A percentile compares a stretch with the other conserved stretches of the same genome.
Evolutionary conservation across 2,888 invertebrate species (phyloP).

Genomic region (Achlya flavicornis): DNA sequence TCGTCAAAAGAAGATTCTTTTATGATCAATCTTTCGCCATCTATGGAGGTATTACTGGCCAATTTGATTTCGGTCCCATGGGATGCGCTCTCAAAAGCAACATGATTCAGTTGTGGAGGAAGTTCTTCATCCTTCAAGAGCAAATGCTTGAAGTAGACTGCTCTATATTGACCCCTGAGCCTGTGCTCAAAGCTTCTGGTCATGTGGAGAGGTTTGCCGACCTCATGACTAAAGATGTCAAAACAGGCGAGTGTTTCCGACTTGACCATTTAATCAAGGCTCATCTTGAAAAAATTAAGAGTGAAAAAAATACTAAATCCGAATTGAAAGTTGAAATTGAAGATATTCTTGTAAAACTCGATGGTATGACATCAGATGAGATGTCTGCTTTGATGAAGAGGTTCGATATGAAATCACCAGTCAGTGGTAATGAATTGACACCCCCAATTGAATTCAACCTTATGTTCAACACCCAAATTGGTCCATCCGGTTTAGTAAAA

Average conservation of each 20-base stretch:
- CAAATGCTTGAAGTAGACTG: slow-evolving; percentile 99
- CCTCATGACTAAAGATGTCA: slow-evolving; percentile 98
- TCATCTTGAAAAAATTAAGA: slow-evolving; percentile 92
- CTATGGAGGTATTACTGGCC: slow-evolving; percentile 97
- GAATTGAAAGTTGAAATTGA: slow-evolving; percentile 89
- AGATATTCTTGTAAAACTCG: slow-evolving; percentile 92
- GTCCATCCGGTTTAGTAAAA: slow-evolving; percentile 97
- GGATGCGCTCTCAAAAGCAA: slow-evolving; percentile 99
- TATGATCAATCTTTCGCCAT: slow-evolving; percentile 99
- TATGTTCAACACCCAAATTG: slow-evolving; percentile 99
- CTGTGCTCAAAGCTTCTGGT: slow-evolving; percentile 98
- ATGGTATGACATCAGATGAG: slow-evolving; percentile 95
- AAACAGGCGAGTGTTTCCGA: slow-evolving; percentile 98
- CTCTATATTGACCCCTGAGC: slow-evolving; percentile 98
- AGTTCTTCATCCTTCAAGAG: slow-evolving; percentile 98
- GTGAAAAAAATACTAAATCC: slow-evolving; percentile 91
- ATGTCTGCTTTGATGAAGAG: slow-evolving; percentile 93
- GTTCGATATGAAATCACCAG: slow-evolving; percentile 96
- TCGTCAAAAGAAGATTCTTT: slow-evolving; percentile 98
- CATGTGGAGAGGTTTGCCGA: slow-evolving; percentile 99
- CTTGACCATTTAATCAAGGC: slow-evolving; percentile 99
- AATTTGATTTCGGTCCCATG: slow-evolving; percentile 99
- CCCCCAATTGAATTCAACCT: slow-evolving; percentile 99
- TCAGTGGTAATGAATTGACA: slow-evolving; percentile 96
- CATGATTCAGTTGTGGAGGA: slow-evolving; percentile 96